These are phyloP conservation scores for Callipepla squamata DNA, from an alignment of 2,113 vertebrate species.

Conservation along the genomic window DNA sequence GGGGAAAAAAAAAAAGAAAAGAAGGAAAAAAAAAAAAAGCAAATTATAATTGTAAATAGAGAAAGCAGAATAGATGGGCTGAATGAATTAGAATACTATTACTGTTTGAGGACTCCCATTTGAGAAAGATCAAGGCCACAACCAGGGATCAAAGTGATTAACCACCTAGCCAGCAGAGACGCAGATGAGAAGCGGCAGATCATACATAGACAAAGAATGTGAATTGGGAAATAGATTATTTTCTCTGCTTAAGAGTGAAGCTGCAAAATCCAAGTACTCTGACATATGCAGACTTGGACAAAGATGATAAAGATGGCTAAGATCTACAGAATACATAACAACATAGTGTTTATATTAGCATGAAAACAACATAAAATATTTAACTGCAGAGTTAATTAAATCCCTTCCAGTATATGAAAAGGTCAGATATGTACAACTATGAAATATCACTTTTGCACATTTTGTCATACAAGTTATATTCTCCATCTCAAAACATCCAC, in stretches of 20 bases:
- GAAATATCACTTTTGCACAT: not conserved
- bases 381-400: constrained; percentile 28
- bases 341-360: not conserved
- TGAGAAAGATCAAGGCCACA: constrained; percentile 54
- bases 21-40: not conserved
- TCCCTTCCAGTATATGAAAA: not conserved
- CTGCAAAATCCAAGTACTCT: constrained; percentile 24
- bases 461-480: constrained; percentile 19
- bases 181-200: constrained; percentile 1
- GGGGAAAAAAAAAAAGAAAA: not conserved
- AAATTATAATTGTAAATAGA: constrained; percentile 10
- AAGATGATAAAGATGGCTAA: not conserved
- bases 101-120: not conserved
- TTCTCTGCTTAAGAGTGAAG: not conserved
- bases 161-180: constrained; percentile 4
- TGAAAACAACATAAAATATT: not conserved
- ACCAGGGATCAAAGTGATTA: constrained; percentile 46
- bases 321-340: not conserved
- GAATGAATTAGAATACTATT: constrained; percentile 39
- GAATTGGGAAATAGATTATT: constrained; percentile 5
- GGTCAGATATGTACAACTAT: not conserved
- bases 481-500: not conserved
- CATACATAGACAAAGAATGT: not conserved
- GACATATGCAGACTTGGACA: constrained; percentile 3
- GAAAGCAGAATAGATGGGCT: constrained; percentile 8